A percentile compares a stretch with the other conserved stretches of the same genome.
Conservation (phyloP, 1,140 invertebrate genomes). For the Periplaneta americana region DNA sequence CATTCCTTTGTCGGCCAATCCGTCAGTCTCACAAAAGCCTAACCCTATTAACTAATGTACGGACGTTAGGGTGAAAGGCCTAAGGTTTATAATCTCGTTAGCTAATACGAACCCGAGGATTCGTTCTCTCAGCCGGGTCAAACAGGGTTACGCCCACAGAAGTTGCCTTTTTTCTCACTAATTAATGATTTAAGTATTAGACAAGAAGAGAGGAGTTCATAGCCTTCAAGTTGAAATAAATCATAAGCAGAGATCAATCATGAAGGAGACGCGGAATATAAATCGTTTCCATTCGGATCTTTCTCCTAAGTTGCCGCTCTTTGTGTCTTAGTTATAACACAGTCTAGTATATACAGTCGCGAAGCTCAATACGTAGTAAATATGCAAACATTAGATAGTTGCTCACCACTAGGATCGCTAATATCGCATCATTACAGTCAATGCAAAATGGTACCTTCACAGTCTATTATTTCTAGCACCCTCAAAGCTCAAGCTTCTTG, state of each 20-base stretch:
- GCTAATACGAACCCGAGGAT: not conserved
- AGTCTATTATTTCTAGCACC: too few relatives aligned
- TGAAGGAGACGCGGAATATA: not conserved
- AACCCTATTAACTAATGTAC: not conserved
- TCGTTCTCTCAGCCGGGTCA: not conserved
- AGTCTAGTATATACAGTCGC: too few relatives aligned
- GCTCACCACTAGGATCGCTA: too few relatives aligned
- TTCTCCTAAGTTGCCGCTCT: too few relatives aligned
- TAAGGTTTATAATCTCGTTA: not conserved
- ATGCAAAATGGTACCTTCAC: too few relatives aligned
- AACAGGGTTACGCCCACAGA: not conserved
- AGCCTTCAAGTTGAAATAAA: not conserved
- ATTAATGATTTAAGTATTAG: not conserved
- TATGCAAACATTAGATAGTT: too few relatives aligned
- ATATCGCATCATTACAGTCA: too few relatives aligned
- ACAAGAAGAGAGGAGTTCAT: not conserved
- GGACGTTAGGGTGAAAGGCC: not conserved
- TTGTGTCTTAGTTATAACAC: too few relatives aligned
- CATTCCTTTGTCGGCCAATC: not conserved
- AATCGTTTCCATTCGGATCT: too few relatives aligned
- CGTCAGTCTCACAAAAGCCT: not conserved
- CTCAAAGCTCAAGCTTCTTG: too few relatives aligned
- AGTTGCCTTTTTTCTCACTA: not conserved
- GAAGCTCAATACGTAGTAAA: too few relatives aligned
- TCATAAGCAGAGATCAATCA: not conserved